Evolutionary conservation across 1,140 invertebrate genomes (phyloP).

Genomic region (Saccostrea cuccullata): DNA sequence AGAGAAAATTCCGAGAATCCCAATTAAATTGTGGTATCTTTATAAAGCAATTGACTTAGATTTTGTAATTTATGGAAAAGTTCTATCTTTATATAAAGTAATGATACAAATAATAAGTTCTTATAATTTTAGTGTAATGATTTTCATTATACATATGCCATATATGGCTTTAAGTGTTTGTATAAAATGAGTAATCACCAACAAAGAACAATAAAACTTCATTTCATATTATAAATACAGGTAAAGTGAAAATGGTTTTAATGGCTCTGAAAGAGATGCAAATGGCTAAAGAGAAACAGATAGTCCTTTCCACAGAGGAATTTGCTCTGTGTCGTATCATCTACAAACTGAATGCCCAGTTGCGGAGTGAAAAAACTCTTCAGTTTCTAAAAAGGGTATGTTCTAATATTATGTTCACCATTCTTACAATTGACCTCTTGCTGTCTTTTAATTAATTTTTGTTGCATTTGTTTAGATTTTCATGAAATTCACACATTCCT

Average conservation of each 20-base stretch:
- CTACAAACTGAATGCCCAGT: constrained; percentile 26
- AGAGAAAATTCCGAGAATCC: too few species aligned
- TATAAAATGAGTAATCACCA: too few species aligned
- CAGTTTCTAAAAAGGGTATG: constrained; percentile 8
- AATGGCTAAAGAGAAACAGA: background rate
- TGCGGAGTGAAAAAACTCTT: constrained; percentile 29
- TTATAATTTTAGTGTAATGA: too few species aligned
- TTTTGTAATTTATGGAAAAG: too few species aligned
- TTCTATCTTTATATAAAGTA: too few species aligned
- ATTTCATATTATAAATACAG: background rate
- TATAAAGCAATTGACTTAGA: too few species aligned
- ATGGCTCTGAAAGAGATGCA: background rate
- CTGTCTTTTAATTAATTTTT: background rate
- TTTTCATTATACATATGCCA: too few species aligned
- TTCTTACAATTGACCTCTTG: background rate
- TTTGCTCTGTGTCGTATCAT: background rate
- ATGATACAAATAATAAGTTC: too few species aligned
- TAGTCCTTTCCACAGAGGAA: background rate
- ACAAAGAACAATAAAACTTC: too few species aligned
- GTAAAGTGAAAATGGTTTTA: background rate
- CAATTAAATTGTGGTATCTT: too few species aligned
- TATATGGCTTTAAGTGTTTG: too few species aligned
- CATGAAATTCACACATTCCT: background rate
- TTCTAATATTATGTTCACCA: background rate
- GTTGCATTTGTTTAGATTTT: too few species aligned